A percentile compares a stretch with the other conserved stretches of the same genome.
These are phyloP conservation scores for Chrysaora quinquecirrha DNA, from an alignment of 30 jellyfish, hydroid and myxozoan species.

Conservation along the genomic window DNA sequence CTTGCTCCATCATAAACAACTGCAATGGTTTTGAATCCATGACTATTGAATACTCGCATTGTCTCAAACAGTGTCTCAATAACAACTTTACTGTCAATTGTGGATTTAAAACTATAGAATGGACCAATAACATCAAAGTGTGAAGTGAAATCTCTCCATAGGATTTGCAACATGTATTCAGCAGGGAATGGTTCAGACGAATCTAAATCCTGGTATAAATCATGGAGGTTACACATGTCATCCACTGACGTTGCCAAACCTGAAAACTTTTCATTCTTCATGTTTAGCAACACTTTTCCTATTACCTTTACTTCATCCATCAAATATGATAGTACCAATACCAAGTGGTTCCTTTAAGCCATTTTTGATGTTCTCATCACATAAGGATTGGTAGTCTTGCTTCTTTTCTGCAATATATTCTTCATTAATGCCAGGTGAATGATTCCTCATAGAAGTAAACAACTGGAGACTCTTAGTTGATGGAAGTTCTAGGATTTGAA, in stretches of 20 bases:
- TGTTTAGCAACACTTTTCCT: constrained; percentile 17
- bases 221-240: constrained; percentile 16
- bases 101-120: constrained; percentile 15
- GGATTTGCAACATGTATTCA: constrained; percentile 25
- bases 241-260: constrained; percentile 36
- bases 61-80: constrained; percentile 17
- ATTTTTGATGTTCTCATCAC: constrained; percentile 16
- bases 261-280: constrained; percentile 28
- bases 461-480: constrained; percentile 25
- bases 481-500: too few species aligned
- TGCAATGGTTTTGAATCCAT: constrained; percentile 6
- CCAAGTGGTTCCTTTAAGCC: constrained; percentile 33
- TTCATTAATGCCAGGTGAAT: constrained; percentile 47
- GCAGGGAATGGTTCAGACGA: constrained; percentile 28
- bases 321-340: constrained; percentile 15
- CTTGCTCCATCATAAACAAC: constrained; percentile 39
- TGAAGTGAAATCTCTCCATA: constrained; percentile 51
- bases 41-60: constrained; percentile 8
- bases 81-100: neutral
- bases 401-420: constrained; percentile 27
- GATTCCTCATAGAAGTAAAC: constrained; percentile 29
- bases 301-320: constrained; percentile 13
- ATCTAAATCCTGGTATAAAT: neutral
- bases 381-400: constrained; percentile 4
- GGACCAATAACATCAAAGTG: constrained; percentile 33